Evolutionary conservation across 2,113 vertebrate species (phyloP), one percentile per base, ranked within the genome.

Genomic region (Oriolus oriolus): DNA sequence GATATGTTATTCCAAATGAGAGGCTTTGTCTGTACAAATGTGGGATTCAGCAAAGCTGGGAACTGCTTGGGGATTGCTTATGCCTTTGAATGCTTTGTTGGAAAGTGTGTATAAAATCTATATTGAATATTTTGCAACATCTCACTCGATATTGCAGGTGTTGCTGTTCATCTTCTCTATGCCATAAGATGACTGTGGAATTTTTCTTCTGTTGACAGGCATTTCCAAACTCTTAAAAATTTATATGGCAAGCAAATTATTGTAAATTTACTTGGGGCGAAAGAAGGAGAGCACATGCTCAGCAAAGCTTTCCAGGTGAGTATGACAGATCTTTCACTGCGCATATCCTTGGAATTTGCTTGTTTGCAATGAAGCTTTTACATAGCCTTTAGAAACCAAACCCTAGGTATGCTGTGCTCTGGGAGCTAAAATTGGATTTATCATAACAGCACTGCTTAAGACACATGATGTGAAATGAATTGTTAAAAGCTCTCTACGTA

Each of bases 231-330:
- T 41, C 98, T 99, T 94, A 98, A 99, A 96, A 98, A 94, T 93
- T 97, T 99, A 86, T 99, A 99, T 60, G 99, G 99, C 47, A 99
- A 99, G 70, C 99, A 99, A 97, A 98, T 99, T 89, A 98, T 99
- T 97, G 98, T 99, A 84, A 99, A 99, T 97, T 98, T 99, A 87
- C 99, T 99, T 44, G 99, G 99, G 35, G 98, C 99, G 82, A 99
- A 99, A 96, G 99, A 99, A 98, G 99, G 99, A 13, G 99, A 99
- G 89, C 98, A 99, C 95, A 99, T 99, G 99, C 99, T 99, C 53
- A 99, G 99, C 96, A 99, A 99, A 98, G 99, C 99, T 27, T 99
- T 99, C 97, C 99, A 99, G 98, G 99, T 99, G 92, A 95, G 97
- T 95, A 8, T 63, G 76, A 21, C 45, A 20, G 10, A 83, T 76